Conservation (phyloP, 2,113 vertebrate species). For the Chaetops frenatus region DNA sequence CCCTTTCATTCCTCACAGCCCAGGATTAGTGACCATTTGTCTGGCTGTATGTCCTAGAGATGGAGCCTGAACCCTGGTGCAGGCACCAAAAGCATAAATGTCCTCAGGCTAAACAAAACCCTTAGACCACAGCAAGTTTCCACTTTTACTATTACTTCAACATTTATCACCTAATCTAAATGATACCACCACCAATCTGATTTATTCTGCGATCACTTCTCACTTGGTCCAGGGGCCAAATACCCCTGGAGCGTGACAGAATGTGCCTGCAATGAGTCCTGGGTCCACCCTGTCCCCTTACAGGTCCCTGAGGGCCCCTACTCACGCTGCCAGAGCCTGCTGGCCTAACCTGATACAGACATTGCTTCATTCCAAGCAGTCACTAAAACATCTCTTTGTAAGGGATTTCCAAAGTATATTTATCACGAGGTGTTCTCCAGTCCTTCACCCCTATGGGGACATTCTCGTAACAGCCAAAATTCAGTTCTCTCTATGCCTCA, state of each 20-base stretch:
- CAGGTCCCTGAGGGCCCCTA: neutral
- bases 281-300: neutral
- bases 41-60: neutral
- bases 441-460: neutral
- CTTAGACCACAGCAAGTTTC: neutral
- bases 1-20: neutral
- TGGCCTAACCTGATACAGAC: conserved; percentile 31
- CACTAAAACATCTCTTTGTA: conserved; percentile 38
- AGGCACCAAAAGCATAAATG: neutral
- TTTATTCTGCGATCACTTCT: neutral
- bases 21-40: neutral
- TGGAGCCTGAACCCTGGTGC: neutral
- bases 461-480: neutral
- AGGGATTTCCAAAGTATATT: conserved; percentile 30
- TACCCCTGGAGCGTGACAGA: neutral
- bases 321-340: neutral
- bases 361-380: conserved; percentile 8
- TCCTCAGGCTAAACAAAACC: neutral
- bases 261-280: neutral
- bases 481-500: neutral
- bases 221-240: neutral
- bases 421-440: conserved; percentile 3
- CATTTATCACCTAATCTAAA: neutral
- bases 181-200: neutral
- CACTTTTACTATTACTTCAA: neutral